phyloP scores from a whole-genome alignment of 2,797 vertebrate genomes.

The Champsocephalus esox region DNA sequence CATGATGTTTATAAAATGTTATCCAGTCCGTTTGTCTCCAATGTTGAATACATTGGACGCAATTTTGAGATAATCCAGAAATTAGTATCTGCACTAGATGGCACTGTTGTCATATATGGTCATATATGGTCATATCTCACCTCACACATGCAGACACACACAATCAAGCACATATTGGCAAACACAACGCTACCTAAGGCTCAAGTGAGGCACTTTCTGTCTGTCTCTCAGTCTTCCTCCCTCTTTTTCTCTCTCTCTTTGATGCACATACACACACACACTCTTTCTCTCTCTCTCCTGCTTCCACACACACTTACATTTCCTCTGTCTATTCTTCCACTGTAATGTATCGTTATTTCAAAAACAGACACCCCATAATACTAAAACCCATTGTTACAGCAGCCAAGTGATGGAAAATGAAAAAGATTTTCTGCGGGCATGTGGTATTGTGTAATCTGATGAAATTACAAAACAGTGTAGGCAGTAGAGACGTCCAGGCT shows the following conservation, averaged over 20 bases:
- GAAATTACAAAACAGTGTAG: conserved; percentile 44
- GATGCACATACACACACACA: conserved; percentile 44
- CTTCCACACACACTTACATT: conserved; percentile 43
- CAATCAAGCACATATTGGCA: conserved; percentile 58
- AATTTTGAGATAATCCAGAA: conserved; percentile 2
- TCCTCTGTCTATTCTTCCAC: conserved; percentile 44
- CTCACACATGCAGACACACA: conserved; percentile 17
- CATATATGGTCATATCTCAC: conserved; percentile 56
- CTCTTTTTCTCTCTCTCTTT: conserved; percentile 26
- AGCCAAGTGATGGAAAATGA: conserved; percentile 37
- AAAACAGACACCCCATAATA: conserved; percentile 57
- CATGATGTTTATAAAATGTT: conserved; percentile 14
- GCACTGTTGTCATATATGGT: no score
- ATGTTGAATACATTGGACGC: conserved; percentile 7
- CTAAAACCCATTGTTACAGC: conserved; percentile 48
- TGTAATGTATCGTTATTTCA: conserved; percentile 63
- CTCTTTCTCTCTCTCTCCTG: conserved; percentile 18
- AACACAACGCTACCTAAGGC: conserved; percentile 59
- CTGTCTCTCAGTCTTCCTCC: conserved; percentile 15
- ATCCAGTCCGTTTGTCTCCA: conserved; percentile 11
- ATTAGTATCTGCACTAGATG: conserved; percentile 67
- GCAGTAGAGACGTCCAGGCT: conserved; percentile 27
- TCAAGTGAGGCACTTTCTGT: conserved; percentile 61
- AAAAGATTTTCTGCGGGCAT: conserved; percentile 40
- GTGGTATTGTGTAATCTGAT: conserved; percentile 41